Conservation (phyloP, 2,797 vertebrate species). For the Chelon auratus region DNA sequence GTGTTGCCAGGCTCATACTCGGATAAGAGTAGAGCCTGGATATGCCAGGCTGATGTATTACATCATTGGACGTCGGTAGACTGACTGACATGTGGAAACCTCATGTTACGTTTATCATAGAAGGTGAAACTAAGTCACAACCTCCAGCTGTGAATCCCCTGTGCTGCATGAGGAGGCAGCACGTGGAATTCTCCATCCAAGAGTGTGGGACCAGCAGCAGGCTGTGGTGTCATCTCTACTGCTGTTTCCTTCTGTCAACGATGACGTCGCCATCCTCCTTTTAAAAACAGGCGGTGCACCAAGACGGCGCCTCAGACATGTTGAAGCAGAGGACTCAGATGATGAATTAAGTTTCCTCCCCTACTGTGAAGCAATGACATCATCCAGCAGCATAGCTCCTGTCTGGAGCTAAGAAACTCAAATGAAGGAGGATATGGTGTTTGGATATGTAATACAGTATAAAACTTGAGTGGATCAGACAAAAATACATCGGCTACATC, state of each 20-base stretch:
- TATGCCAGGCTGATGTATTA: too few species aligned
- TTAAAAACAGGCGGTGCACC: too few species aligned
- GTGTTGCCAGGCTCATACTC: too few species aligned
- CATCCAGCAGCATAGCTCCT: conserved; percentile 15
- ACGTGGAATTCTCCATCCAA: neutral
- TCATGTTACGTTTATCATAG: neutral
- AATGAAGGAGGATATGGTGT: conserved; percentile 20
- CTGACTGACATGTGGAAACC: neutral
- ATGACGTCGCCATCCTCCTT: conserved; percentile 8
- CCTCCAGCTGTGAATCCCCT: neutral
- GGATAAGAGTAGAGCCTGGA: too few species aligned
- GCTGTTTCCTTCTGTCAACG: neutral
- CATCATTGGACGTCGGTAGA: too few species aligned
- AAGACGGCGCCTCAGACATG: neutral
- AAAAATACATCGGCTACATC: neutral
- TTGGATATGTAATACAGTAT: conserved; percentile 11
- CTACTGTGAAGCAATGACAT: conserved; percentile 39
- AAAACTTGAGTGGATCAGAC: conserved; percentile 7
- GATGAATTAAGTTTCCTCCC: conserved; percentile 25
- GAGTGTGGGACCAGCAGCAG: neutral
- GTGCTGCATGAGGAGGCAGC: neutral
- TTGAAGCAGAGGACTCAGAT: neutral
- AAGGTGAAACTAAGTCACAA: neutral
- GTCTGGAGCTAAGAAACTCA: too few species aligned
- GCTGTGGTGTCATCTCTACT: neutral